A percentile compares a stretch with the other conserved stretches of the same genome.
Evolutionary conservation across 37 sponge, comb jelly and placozoan species (phyloP).

Genomic region (Eunapius fragilis): DNA sequence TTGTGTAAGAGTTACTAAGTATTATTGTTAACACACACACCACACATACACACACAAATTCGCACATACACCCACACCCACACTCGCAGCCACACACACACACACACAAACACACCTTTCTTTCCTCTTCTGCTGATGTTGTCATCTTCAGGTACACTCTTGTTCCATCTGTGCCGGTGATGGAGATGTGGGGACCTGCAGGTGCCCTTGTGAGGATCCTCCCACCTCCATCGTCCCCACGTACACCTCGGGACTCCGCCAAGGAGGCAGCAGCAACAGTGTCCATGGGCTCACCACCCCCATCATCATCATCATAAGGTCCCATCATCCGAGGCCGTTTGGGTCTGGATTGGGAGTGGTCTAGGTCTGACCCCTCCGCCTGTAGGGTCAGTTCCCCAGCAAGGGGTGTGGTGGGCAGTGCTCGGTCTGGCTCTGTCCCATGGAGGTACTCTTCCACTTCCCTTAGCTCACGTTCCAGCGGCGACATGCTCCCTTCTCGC

Average conservation of each 20-base stretch:
- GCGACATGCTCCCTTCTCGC: neutral
- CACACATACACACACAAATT: neutral
- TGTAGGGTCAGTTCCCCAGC: neutral
- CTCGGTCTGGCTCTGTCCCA: neutral
- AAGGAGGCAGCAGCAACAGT: neutral
- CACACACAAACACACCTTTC: neutral
- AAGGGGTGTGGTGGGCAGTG: neutral
- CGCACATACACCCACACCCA: neutral
- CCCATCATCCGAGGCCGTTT: neutral
- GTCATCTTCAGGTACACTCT: slow-evolving; percentile 63
- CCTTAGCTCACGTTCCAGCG: neutral
- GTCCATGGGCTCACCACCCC: neutral
- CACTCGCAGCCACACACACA: neutral
- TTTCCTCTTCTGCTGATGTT: neutral
- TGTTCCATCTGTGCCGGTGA: slow-evolving; percentile 63
- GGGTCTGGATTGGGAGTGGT: neutral
- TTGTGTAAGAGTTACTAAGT: no score
- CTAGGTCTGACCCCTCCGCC: neutral
- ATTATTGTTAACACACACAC: neutral
- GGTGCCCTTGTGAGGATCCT: slow-evolving; percentile 62
- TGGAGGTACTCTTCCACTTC: neutral
- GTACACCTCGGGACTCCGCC: no score
- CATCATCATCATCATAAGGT: neutral
- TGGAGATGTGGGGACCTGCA: slow-evolving; percentile 50
- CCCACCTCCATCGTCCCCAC: slow-evolving; percentile 9